Evolutionary conservation across 2,113 vertebrate genomes (phyloP), one percentile per base, ranked within the genome.

Genomic region (Cavia aperea): DNA sequence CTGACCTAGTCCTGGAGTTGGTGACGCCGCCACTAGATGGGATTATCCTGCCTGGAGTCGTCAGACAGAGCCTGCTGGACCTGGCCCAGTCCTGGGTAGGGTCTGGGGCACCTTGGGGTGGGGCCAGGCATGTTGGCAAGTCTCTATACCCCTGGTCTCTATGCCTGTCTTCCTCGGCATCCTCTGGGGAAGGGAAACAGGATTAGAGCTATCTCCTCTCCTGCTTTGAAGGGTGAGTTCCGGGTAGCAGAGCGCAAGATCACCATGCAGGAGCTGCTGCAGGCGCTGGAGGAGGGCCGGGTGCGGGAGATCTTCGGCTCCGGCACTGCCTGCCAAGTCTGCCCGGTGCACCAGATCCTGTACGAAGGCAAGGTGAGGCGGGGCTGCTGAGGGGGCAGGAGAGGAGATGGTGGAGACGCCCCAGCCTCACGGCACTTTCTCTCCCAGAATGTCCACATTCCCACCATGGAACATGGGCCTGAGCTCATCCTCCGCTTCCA

Each of bases 321-420:
- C 0, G 99, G 99, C 63, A 99, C 99, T 0, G 99, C 99, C 10
- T 99, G 99, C 24, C 98, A 99, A 5, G 98, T 99, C 39, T 99
- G 98, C 96, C 99, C 99, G 0, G 98, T 99, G 29, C 97, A 98
- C 89, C 97, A 96, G n/a, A 98, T 99, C 94, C 97, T 98, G 58
- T 99, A 98, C 95, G 95, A 95, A 89, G 98, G 97, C 94, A 90
- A 98, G 98, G 98, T 99, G 93, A 97, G 96, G 31, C 1, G 3
- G 14, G 14, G 21, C 36, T 43, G 79, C 33, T 5, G 0, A 1
- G 46, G 2, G 7, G 9, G 14, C 0, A n/a, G 78, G 81, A 1
- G 33, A 18, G 46, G 11, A 51, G 24, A 3, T 9, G 0, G 8
- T 2, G 54, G 24, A 1, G 3, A 19, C 1, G 8, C 60, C 31